Evolutionary conservation across 2,888 invertebrate species (phyloP).

Genomic region (Sphaerophoria rueppellii): DNA sequence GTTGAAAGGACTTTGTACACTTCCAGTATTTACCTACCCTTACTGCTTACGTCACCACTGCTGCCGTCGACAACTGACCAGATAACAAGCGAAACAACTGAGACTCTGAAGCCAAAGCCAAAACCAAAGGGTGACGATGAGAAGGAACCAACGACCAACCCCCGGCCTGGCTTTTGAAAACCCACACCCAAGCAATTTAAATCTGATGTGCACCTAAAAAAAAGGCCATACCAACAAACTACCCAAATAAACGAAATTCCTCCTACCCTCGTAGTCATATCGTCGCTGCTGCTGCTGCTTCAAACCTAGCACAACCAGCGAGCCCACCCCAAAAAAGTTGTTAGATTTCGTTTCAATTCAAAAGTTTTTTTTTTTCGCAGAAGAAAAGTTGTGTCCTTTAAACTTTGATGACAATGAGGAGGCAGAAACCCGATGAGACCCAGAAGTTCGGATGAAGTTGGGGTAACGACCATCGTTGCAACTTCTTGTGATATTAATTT

Average conservation of each 20-base stretch:
- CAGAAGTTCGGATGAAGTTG: not conserved
- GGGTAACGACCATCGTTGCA: slow-evolving; percentile 56
- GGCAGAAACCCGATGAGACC: not conserved
- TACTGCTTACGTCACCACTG: not conserved
- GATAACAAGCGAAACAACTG: slow-evolving; percentile 57
- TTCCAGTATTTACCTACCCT: slow-evolving; percentile 35
- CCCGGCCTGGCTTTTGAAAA: slow-evolving; percentile 30
- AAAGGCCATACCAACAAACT: slow-evolving; percentile 14
- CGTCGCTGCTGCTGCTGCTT: not conserved
- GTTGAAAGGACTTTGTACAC: slow-evolving; percentile 41
- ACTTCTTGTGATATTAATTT: slow-evolving; percentile 63
- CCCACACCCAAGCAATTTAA: slow-evolving; percentile 40
- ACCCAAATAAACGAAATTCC: slow-evolving; percentile 49
- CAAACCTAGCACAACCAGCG: not conserved
- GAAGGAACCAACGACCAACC: slow-evolving; percentile 24
- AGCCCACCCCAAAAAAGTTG: slow-evolving; percentile 53
- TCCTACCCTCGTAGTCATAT: not conserved
- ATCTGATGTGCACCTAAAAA: slow-evolving; percentile 42
- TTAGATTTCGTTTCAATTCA: slow-evolving; percentile 66
- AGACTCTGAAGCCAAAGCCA: no score
- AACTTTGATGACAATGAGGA: slow-evolving; percentile 31
- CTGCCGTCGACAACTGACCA: slow-evolving; percentile 34
- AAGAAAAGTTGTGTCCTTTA: slow-evolving; percentile 62
- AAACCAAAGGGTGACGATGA: slow-evolving; percentile 5
- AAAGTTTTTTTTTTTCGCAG: slow-evolving; percentile 64